Percentiles rank a stretch among this genome's conserved stretches.
These are phyloP conservation scores for Amblyjoppa proteus DNA, from an alignment of 2,888 invertebrate genomes.

Conservation along the genomic window DNA sequence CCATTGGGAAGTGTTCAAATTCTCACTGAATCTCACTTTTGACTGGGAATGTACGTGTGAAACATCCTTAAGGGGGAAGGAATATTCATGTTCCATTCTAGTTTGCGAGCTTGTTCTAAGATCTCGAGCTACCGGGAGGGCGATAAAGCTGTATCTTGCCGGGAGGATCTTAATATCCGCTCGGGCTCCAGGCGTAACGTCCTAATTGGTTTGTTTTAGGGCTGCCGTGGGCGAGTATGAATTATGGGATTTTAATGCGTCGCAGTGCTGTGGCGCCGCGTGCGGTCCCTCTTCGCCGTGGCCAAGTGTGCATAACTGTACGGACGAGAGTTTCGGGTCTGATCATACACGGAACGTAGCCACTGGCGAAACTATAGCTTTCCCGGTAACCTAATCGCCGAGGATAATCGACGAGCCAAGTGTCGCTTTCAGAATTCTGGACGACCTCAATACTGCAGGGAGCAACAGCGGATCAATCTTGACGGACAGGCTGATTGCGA, in stretches of 20 bases:
- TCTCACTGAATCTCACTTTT: no score
- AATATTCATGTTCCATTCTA: not conserved
- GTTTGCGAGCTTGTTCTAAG: not conserved
- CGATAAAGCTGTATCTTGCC: slow-evolving; percentile 49
- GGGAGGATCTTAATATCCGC: slow-evolving; percentile 65
- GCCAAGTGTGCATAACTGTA: slow-evolving; percentile 11
- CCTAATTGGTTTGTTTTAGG: slow-evolving; percentile 66
- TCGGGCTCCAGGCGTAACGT: slow-evolving; percentile 39
- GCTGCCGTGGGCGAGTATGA: slow-evolving; percentile 43
- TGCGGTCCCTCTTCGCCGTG: not conserved
- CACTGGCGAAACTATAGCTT: not conserved
- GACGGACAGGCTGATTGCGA: no score
- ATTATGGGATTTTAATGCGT: slow-evolving; percentile 53
- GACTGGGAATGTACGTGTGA: no score
- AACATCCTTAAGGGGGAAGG: not conserved
- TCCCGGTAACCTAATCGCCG: slow-evolving; percentile 7
- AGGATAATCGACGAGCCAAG: slow-evolving; percentile 13
- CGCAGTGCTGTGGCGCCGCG: slow-evolving; percentile 16
- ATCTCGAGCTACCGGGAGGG: slow-evolving; percentile 11
- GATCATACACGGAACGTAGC: slow-evolving; percentile 4
- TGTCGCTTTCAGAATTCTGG: not conserved
- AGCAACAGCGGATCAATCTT: not conserved
- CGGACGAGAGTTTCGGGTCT: not conserved
- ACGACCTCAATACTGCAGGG: not conserved
- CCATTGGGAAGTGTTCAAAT: no score